Percentiles rank a stretch among this genome's conserved stretches.
These are phyloP conservation scores for Platysternon megacephalum DNA, from an alignment of 2,113 vertebrate species.

Conservation along the genomic window DNA sequence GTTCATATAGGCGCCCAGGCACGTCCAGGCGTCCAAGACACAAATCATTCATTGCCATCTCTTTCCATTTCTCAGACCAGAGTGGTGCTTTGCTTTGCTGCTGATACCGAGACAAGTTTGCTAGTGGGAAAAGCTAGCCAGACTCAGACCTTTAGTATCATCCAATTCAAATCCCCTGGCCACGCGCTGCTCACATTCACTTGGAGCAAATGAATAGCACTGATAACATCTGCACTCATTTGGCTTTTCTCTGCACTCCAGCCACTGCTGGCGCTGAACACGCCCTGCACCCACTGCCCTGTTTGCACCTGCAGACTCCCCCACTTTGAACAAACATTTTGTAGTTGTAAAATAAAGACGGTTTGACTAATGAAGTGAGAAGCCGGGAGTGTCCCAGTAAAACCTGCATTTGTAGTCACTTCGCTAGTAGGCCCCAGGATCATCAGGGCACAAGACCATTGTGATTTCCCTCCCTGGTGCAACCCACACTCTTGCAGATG, in stretches of 20 bases:
- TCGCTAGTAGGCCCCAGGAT: too few relatives aligned
- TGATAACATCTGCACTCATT: neutral
- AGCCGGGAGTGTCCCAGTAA: too few relatives aligned
- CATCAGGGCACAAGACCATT: too few relatives aligned
- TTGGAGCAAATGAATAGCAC: neutral
- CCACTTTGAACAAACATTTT: neutral
- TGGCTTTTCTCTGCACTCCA: neutral
- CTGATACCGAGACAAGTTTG: neutral
- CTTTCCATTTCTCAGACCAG: neutral
- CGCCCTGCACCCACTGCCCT: neutral
- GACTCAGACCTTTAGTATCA: neutral
- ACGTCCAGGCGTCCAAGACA: too few relatives aligned
- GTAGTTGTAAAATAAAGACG: neutral
- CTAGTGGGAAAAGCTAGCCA: neutral
- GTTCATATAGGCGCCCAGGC: neutral
- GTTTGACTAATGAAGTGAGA: too few relatives aligned
- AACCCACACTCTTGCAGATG: too few relatives aligned
- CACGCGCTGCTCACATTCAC: neutral
- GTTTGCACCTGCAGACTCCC: neutral
- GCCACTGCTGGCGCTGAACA: neutral
- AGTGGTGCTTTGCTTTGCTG: too few relatives aligned
- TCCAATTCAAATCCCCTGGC: too few relatives aligned
- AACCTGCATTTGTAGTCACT: too few relatives aligned
- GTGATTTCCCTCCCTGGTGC: too few relatives aligned
- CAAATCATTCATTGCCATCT: too few relatives aligned